These are phyloP conservation scores for Pollenia griseotomentosa DNA, from an alignment of 2,888 invertebrate species.

Conservation along the genomic window DNA sequence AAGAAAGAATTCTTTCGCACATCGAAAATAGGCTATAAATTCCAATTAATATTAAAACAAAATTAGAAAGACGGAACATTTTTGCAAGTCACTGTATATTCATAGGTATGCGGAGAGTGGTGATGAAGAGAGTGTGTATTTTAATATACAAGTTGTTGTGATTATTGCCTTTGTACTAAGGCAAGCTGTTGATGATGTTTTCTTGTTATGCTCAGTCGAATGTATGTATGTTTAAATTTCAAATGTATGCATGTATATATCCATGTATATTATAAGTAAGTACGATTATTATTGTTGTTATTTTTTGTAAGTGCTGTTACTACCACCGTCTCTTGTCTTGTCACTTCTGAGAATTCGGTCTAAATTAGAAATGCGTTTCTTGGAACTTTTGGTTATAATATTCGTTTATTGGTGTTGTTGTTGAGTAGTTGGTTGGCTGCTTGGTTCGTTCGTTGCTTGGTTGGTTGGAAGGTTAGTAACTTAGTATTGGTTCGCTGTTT, in stretches of 20 bases:
- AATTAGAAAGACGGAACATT: background rate
- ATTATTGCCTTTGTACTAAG: conserved; percentile 51
- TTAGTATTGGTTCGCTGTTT: conserved; percentile 27
- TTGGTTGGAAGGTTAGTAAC: conserved; percentile 8
- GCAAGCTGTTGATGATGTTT: conserved; percentile 50
- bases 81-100: conserved; percentile 38
- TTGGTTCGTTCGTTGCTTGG: conserved; percentile 38
- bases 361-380: conserved; percentile 84
- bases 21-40: no score
- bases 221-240: background rate
- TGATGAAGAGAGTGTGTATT: conserved; percentile 47
- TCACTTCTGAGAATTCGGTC: conserved; percentile 83
- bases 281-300: conserved; percentile 27
- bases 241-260: background rate
- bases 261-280: background rate
- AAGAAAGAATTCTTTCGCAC: no score
- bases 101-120: conserved; percentile 22
- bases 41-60: background rate
- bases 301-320: conserved; percentile 63
- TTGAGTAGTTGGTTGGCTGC: conserved; percentile 32
- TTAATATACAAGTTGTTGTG: conserved; percentile 54
- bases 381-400: conserved; percentile 78
- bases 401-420: conserved; percentile 62
- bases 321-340: conserved; percentile 77
- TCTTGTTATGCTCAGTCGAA: conserved; percentile 5